phyloP scores from a whole-genome alignment of 2,113 vertebrate genomes.

The Bungarus multicinctus region DNA sequence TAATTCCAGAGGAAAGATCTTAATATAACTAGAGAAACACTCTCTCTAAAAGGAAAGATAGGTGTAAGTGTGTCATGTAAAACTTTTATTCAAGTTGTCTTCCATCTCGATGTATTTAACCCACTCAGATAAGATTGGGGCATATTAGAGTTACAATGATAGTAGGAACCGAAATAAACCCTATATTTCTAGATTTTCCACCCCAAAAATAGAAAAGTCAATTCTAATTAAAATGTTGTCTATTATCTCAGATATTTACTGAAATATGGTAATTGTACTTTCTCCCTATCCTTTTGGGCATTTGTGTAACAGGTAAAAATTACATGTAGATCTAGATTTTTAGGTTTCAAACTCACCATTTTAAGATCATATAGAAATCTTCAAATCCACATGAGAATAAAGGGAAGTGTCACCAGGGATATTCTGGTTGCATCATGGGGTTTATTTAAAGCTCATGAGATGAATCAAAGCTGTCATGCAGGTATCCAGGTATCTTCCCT shows the following conservation, averaged over 20 bases:
- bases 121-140: neutral
- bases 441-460: neutral
- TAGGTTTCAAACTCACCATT: neutral
- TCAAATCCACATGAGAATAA: neutral
- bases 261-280: neutral
- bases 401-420: neutral
- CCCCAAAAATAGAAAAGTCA: neutral
- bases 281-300: neutral
- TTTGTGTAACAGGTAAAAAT: neutral
- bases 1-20: neutral
- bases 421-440: neutral
- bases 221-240: neutral
- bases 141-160: neutral
- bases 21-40: neutral
- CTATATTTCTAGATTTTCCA: neutral
- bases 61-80: constrained; percentile 17
- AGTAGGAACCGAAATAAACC: constrained; percentile 4
- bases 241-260: neutral
- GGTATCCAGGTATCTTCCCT: neutral
- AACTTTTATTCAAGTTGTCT: constrained; percentile 24
- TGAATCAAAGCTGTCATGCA: neutral
- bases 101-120: constrained; percentile 29
- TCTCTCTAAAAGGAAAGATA: neutral
- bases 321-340: neutral
- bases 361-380: neutral